These are phyloP conservation scores for Tylochromis polylepis DNA, from an alignment of 2,113 vertebrate genomes.

Conservation along the genomic window DNA sequence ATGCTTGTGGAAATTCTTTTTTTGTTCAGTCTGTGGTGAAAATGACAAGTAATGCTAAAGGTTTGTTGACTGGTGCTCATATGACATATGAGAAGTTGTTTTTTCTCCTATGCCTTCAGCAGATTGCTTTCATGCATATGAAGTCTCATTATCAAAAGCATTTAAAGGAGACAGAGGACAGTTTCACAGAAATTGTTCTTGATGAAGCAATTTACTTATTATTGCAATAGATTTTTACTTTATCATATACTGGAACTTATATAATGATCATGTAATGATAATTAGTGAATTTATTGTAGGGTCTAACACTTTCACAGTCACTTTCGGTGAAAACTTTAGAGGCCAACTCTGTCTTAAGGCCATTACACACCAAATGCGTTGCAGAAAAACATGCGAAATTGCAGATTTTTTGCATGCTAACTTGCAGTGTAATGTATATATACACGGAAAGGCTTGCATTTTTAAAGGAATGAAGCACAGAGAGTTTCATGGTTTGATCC, in stretches of 20 bases:
- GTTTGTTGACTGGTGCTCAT: not conserved
- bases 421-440: not conserved
- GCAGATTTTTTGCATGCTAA: not conserved
- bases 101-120: not conserved
- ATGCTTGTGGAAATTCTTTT: not conserved
- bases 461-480: not conserved
- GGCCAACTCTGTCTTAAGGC: not conserved
- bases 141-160: not conserved
- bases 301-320: not conserved
- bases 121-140: not conserved
- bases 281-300: not conserved
- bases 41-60: not conserved
- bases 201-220: not conserved
- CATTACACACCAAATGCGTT: not conserved
- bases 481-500: not conserved
- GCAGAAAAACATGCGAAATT: not conserved
- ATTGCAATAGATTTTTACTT: not conserved
- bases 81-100: not conserved
- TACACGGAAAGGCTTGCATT: not conserved
- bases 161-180: not conserved
- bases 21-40: not conserved
- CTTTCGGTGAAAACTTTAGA: not conserved
- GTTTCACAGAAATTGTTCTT: not conserved
- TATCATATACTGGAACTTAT: not conserved
- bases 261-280: not conserved